Base-by-base conservation (phyloP, 1,140 invertebrate species). In the Lepidurus apus region DNA sequence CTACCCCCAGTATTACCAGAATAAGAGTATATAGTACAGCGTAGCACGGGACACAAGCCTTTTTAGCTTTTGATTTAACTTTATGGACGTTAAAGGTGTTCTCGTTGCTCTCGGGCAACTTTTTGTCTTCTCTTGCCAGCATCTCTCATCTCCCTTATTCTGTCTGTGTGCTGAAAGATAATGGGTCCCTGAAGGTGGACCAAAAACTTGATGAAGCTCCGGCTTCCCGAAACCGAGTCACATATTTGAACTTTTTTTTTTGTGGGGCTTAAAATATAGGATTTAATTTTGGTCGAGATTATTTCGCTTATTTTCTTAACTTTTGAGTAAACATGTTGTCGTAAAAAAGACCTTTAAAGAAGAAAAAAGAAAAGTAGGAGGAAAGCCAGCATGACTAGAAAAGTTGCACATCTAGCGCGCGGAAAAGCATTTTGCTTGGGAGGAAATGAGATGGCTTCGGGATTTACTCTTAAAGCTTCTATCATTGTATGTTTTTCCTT, bases 41-140 rank as follows among this genome's bases (percentile, higher is more conserved):
- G n/a, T 7, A 65, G 9, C 8, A 13, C 17, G 53, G 53, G 17
- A 21, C 4, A 65, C 17, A 65, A 65, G n/a, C 17, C 53, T n/a
- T 65, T 65, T 65, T 65, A 65, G 53, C 53, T 65, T 65, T 65
- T 65, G 53, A 65, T 65, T 65, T 65, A 65, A 65, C 53, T 65
- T 65, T 65, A 65, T 65, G 53, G 53, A 65, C 53, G 53, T 65
- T 65, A 65, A 65, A 65, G 53, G 53, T 65, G 53, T 17, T 13
- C 53, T 65, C 53, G 53, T 65, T 34, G 53, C 53, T 21, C 53
- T 65, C 34, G 53, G 53, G 21, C 21, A 65, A 65, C 53, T 65
- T 65, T 65, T 65, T 65, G 53, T 65, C 53, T 65, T 65, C 17
- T 65, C 53, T 65, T 65, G 9, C 53, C 53, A 17, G 53, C 17